phyloP scores from a whole-genome alignment of 1,140 invertebrate genomes.

The Akabosia matsudoensis region DNA sequence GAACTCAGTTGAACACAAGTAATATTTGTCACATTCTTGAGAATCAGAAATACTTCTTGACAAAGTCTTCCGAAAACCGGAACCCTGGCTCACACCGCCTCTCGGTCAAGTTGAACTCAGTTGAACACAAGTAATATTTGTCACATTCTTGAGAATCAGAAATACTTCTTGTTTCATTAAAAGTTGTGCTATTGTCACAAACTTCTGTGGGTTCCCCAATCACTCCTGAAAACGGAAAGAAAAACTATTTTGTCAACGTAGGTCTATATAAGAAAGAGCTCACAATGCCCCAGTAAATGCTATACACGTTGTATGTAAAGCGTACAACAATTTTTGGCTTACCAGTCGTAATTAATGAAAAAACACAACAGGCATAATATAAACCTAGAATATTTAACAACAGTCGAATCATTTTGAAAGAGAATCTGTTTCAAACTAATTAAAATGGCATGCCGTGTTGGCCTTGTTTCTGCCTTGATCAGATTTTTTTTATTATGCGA shows the following conservation, averaged over 20 bases:
- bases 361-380: background rate
- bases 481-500: too few relatives aligned
- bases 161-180: background rate
- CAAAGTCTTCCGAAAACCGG: background rate
- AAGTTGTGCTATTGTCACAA: background rate
- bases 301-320: too few relatives aligned
- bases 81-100: background rate
- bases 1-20: background rate
- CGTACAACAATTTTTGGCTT: background rate
- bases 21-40: constrained; percentile 2
- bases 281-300: too few relatives aligned
- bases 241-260: background rate
- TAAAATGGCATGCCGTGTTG: background rate
- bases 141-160: background rate
- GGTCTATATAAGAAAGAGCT: background rate
- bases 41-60: background rate
- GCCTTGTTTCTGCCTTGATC: too few relatives aligned
- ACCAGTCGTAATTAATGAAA: constrained; percentile 12
- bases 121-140: background rate
- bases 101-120: background rate
- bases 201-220: background rate
- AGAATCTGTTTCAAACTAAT: background rate
- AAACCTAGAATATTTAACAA: background rate
- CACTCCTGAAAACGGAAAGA: background rate
- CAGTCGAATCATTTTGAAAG: constrained; percentile 17